Base-by-base conservation (phyloP, 64 coral and sea anemone species). In the Montipora efflorescens region DNA sequence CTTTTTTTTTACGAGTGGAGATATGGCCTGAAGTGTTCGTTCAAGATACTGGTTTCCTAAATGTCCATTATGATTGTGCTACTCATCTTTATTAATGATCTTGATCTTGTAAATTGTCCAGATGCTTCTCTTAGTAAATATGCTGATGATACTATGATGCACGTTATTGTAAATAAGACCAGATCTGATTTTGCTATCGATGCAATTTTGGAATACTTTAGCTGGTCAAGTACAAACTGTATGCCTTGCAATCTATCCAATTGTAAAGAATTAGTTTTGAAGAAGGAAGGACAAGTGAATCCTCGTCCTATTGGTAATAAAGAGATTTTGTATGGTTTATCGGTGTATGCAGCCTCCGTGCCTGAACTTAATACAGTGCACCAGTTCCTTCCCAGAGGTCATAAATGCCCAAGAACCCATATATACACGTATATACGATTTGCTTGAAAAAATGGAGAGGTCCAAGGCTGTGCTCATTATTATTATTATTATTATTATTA, bases 121-220 rank as follows among this genome's bases (percentile, higher is more conserved):
- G 66, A 15, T 76, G 79, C 89, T 44, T 59, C 78, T 62, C 47
- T 90, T 47, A 81, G 13, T 80, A 90, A 90, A 77, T 90, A 80
- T 90, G 89, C 89, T 7, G 89, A 90, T 90, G 89, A 90, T 50
- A 81, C 75, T 19, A 55, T 10, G 52, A 55, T 55, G 52, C 52
- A 55, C 0, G 52, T 55, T 55, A 55, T 55, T 55, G 3, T 55
- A 55, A 55, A 55, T 55, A 10, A 55, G 52, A 0, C 52, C 52
- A 5, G 52, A 55, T 7, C 52, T 55, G 52, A 55, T 55, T 55
- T 5, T 55, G 78, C 88, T 22, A 90, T 77, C 25, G 72, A 90
- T 18, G 88, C 0, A 36, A 36, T 44, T 89, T 55, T 10, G 52
- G 5, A 55, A 55, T 55, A 5, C 52, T 10, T 55, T 55, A 55